Base-by-base conservation (phyloP, 2,888 invertebrate genomes). In the Lamellibrachia satsuma region DNA sequence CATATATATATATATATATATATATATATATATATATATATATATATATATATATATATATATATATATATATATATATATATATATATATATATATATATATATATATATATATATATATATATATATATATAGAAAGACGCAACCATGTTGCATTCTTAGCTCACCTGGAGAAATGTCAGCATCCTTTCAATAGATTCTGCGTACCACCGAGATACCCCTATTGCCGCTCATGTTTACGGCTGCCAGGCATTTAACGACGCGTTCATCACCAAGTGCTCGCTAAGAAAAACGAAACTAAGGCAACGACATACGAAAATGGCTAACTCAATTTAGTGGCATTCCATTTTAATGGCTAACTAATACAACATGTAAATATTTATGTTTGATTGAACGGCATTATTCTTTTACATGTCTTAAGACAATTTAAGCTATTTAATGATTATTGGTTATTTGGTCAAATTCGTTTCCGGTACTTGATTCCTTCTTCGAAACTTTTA, bases 211-310 rank as follows among this genome's bases (percentile, higher is more conserved):
- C 75, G 75, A 75, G 11, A n/a, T 22, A 75, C 75, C 75, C 75
- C 75, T 75, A 75, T 75, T n/a, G 6, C 75, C 75, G 75, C 75
- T 75, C 75, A 75, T 75, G 75, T 75, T 75, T 75, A 75, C 75
- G 75, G 75, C 75, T 75, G 75, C 75, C 75, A 75, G 75, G 75
- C 75, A 75, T 75, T 75, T 75, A 15, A 4, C n/a, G 75, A 75
- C 75, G 75, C 75, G 75, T 75, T 75, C 75, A 75, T 75, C 75
- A 22, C 75, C 22, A 75, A 75, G 75, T 75, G 75, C 75, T 15
- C 75, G 75, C 2, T 22, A 75, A 75, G 22, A 22, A 75, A 75
- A 75, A 75, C 75, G 75, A 75, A 22, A 75, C 75, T 75, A 6
- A 6, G 75, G 6, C 75, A 22, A n/a, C 22, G n/a, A 75, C 75